Conservation (phyloP, 2,888 invertebrate species). For the Aphodius granarius region DNA sequence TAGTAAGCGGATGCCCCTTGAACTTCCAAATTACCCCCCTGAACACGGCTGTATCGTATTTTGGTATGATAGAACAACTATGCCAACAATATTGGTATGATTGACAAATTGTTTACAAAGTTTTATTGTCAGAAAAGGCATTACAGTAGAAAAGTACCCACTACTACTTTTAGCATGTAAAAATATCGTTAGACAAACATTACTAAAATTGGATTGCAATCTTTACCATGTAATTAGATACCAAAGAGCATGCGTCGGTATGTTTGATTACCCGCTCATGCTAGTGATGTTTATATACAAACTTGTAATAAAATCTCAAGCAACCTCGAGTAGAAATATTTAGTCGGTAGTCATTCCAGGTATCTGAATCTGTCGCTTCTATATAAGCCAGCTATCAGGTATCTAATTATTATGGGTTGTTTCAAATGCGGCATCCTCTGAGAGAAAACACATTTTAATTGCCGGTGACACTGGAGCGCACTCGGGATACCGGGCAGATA, state of each 20-base stretch:
- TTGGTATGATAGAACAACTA: no score
- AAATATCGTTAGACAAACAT: background rate
- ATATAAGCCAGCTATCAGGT: background rate
- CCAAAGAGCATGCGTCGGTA: background rate
- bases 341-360: background rate
- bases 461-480: background rate
- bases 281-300: background rate
- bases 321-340: background rate
- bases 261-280: background rate
- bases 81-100: no score
- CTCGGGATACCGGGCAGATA: background rate
- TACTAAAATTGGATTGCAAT: background rate
- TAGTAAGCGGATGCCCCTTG: no score
- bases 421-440: background rate
- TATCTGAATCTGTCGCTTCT: background rate
- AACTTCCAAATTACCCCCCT: no score
- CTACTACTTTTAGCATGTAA: no score
- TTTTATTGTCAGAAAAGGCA: background rate
- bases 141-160: no score
- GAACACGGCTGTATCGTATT: no score
- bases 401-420: background rate
- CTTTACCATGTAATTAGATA: background rate
- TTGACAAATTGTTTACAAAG: no score
- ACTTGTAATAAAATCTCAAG: background rate
- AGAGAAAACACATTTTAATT: background rate